A percentile compares a stretch with the other conserved stretches of the same genome.
phyloP scores from a whole-genome alignment of 64 coral and sea anemone genomes.

The Porites australiensis region DNA sequence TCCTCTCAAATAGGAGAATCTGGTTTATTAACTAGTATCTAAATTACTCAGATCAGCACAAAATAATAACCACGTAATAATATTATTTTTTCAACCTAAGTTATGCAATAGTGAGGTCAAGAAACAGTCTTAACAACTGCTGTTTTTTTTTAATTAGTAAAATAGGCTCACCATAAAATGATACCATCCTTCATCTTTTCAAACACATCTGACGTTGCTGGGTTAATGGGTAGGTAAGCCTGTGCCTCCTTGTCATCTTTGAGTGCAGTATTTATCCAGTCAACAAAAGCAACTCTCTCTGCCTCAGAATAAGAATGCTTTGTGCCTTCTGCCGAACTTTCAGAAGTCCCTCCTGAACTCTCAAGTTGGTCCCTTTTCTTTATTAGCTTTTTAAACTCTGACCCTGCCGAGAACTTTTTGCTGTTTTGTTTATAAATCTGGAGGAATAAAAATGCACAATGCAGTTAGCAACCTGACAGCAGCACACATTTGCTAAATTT shows the following conservation, averaged over 20 bases:
- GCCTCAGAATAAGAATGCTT: constrained; percentile 85
- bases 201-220: constrained; percentile 76
- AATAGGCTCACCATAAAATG: constrained; percentile 74
- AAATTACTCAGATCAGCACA: no score
- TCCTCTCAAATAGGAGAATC: no score
- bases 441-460: not conserved
- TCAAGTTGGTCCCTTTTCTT: constrained; percentile 71
- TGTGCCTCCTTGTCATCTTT: constrained; percentile 76
- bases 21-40: no score
- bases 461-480: no score
- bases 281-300: constrained; percentile 88
- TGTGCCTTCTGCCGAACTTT: constrained; percentile 89
- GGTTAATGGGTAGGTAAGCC: constrained; percentile 78
- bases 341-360: constrained; percentile 73
- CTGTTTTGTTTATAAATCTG: constrained; percentile 74
- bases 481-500: no score
- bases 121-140: no score
- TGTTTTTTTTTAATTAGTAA: no score
- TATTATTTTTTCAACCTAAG: no score
- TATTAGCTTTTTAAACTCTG: constrained; percentile 76
- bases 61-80: no score
- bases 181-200: constrained; percentile 92
- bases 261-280: constrained; percentile 97
- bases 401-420: constrained; percentile 57
- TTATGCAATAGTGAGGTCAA: no score